phyloP scores from a whole-genome alignment of 2,888 invertebrate genomes.

The Rhopalosiphum nymphaeae region DNA sequence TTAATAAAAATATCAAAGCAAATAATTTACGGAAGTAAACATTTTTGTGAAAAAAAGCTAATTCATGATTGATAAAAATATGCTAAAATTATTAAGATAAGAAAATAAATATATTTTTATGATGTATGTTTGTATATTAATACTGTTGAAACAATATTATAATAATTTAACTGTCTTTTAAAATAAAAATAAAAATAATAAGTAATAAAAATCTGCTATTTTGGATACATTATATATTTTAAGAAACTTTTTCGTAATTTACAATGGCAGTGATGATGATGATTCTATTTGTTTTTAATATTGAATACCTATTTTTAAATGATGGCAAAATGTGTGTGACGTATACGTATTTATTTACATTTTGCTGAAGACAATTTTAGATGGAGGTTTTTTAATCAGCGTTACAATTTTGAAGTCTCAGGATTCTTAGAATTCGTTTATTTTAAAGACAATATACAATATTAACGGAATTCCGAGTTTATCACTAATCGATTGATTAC shows the following conservation, averaged over 20 bases:
- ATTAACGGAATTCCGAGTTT: neutral
- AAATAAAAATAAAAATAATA: neutral
- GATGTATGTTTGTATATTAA: neutral
- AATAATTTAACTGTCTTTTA: neutral
- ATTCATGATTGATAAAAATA: neutral
- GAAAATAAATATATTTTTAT: neutral
- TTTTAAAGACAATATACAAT: constrained; percentile 2
- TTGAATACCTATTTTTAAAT: constrained; percentile 10
- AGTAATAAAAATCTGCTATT: neutral
- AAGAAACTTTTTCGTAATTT: constrained; percentile 29
- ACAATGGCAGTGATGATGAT: neutral
- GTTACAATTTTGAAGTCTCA: neutral
- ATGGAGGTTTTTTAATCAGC: constrained; percentile 34
- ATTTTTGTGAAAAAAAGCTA: neutral
- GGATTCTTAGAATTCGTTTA: neutral
- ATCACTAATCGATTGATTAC: neutral
- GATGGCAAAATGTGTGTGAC: neutral
- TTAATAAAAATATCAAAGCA: neutral
- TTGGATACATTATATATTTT: neutral
- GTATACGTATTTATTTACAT: constrained; percentile 10
- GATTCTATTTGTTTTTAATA: constrained; percentile 24
- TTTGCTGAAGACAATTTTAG: neutral
- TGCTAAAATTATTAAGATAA: neutral
- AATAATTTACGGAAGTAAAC: neutral
- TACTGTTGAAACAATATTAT: neutral